A percentile compares a stretch with the other conserved stretches of the same genome.
These are phyloP conservation scores for Xenops minutus DNA, from an alignment of 2,797 vertebrate species.

Conservation along the genomic window DNA sequence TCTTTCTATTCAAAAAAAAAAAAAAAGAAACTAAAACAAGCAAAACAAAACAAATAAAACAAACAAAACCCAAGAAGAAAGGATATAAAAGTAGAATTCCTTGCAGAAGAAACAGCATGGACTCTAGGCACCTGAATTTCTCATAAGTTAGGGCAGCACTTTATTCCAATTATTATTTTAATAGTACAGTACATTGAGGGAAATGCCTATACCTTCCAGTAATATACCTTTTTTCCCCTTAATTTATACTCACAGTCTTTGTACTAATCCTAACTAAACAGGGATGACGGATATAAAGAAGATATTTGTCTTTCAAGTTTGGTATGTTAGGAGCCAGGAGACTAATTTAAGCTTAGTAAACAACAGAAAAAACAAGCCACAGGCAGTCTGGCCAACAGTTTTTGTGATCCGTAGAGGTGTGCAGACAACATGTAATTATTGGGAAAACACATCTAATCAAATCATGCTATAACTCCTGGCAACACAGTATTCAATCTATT, in stretches of 20 bases:
- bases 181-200: not conserved
- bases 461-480: not conserved
- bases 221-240: rapidly evolving
- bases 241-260: not conserved
- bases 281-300: not conserved
- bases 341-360: not conserved
- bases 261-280: not conserved
- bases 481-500: not conserved
- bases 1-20: not conserved
- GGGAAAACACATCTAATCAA: not conserved
- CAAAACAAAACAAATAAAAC: too few species aligned
- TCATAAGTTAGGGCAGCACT: not conserved
- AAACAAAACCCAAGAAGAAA: too few species aligned
- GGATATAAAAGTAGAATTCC: not conserved
- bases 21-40: too few species aligned
- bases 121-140: not conserved
- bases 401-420: not conserved
- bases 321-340: not conserved
- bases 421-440: not conserved
- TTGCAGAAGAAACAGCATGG: not conserved
- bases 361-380: not conserved
- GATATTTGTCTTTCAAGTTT: not conserved
- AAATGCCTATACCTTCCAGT: not conserved
- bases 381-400: not conserved
- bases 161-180: not conserved